Conservation (phyloP, 2,797 vertebrate species). For the Nyctalus aviator region DNA sequence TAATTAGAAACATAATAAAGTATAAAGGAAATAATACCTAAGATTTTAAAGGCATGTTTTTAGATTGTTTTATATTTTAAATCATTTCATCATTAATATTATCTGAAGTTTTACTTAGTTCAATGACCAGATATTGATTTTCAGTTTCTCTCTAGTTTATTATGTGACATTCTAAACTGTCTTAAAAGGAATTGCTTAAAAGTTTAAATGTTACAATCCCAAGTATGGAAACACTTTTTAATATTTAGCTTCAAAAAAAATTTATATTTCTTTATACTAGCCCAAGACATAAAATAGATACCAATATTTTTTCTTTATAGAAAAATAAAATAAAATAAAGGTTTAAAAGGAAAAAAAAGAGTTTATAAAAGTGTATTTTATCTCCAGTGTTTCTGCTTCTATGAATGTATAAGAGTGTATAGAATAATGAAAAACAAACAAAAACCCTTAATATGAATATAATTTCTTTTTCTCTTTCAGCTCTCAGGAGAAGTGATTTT, state of each 20-base stretch:
- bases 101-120: not conserved
- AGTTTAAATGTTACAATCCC: not conserved
- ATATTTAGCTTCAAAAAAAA: not conserved
- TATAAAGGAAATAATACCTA: not conserved
- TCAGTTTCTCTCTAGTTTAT: not conserved
- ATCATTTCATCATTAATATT: not conserved
- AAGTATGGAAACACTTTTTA: not conserved
- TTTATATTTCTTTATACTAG: not conserved
- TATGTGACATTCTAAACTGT: not conserved
- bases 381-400: not conserved
- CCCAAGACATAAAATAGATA: slow-evolving; percentile 10
- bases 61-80: slow-evolving; percentile 4
- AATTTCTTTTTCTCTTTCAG: slow-evolving; percentile 87
- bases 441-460: slow-evolving; percentile 54
- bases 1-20: not conserved
- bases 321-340: not conserved
- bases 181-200: slow-evolving; percentile 24
- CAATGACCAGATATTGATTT: not conserved
- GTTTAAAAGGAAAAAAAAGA: not conserved
- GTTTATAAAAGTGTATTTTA: slow-evolving; percentile 30
- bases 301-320: not conserved
- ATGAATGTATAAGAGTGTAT: not conserved
- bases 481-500: slow-evolving; percentile 95
- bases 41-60: not conserved
- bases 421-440: slow-evolving; percentile 19